These are phyloP conservation scores for Tineola bisselliella DNA, from an alignment of 2,888 invertebrate genomes.

Conservation along the genomic window DNA sequence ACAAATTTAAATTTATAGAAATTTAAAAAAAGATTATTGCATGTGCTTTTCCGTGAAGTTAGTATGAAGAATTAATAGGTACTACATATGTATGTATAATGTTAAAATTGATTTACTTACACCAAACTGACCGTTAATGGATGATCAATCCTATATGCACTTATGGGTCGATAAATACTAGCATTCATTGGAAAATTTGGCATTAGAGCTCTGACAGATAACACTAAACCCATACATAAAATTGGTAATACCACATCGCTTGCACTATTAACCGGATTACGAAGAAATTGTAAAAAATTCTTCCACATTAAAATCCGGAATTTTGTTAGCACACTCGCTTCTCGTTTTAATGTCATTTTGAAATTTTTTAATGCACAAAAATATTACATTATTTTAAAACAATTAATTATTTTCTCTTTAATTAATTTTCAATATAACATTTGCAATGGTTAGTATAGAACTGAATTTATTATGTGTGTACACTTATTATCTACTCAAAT, in stretches of 20 bases:
- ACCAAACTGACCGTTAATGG: neutral
- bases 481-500: too few relatives aligned
- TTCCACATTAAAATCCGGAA: conserved; percentile 75
- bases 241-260: conserved; percentile 70
- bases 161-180: neutral
- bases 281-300: conserved; percentile 68
- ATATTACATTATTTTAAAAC: neutral
- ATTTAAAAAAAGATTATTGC: too few relatives aligned
- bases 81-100: too few relatives aligned
- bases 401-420: too few relatives aligned
- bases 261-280: conserved; percentile 68
- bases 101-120: neutral
- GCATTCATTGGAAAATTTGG: neutral
- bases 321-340: conserved; percentile 25
- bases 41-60: too few relatives aligned
- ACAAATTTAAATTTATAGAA: too few relatives aligned
- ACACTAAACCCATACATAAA: conserved; percentile 66
- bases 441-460: too few relatives aligned
- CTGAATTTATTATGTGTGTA: too few relatives aligned
- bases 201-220: conserved; percentile 55
- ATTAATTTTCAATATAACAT: too few relatives aligned
- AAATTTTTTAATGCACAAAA: neutral
- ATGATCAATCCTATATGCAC: neutral
- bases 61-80: too few relatives aligned
- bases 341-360: neutral